Base-by-base conservation (phyloP, 1,140 invertebrate genomes). In the Nymphalis io region DNA sequence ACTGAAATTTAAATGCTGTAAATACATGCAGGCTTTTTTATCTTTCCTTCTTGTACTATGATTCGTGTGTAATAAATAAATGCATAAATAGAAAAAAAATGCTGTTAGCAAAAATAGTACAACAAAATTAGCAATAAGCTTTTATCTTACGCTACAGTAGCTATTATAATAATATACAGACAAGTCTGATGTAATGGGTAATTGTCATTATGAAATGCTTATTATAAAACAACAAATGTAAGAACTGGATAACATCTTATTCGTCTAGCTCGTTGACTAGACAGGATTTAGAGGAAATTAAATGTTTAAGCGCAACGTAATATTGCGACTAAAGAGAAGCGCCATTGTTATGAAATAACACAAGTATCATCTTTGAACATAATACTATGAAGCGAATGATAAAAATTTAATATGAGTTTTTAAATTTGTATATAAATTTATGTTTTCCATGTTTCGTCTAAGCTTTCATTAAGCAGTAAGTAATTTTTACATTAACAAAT, bases 271-370 rank as follows among this genome's bases (percentile, higher is more conserved):
- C 23, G 21, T 33, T 63, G 55, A 55, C 64, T 42, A 67, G 64
- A 67, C 55, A n/a, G 15, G 44, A 44, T 42, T 59, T 59, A 51
- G 60, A 38, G 42, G 46, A 68, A 68, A 68, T 68, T 68, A 68
- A 40, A 68, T 51, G 44, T 60, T 39, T 39, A 68, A 68, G 2
- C 27, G 44, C 46, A 16, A 68, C 39, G 38, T 68, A 16, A 33
- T 15, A 51, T 38, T 1, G 3, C 10, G 15, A 44, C n/a, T n/a
- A n/a, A 15, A 40, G 33, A 60, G 42, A 39, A 51, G 3, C 5
- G n/a, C 46, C 33, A 27, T 48, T 62, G 60, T 63, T 53, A 53
- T 53, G 60, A 63, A 61, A 61, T 15, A 59, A 59, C 38, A 20
- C 13, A 61, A n/a, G 39, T 38, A 18, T 63, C 27, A 10, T 38